Base-by-base conservation (phyloP, 2,797 vertebrate species). In the Falco berigora region DNA sequence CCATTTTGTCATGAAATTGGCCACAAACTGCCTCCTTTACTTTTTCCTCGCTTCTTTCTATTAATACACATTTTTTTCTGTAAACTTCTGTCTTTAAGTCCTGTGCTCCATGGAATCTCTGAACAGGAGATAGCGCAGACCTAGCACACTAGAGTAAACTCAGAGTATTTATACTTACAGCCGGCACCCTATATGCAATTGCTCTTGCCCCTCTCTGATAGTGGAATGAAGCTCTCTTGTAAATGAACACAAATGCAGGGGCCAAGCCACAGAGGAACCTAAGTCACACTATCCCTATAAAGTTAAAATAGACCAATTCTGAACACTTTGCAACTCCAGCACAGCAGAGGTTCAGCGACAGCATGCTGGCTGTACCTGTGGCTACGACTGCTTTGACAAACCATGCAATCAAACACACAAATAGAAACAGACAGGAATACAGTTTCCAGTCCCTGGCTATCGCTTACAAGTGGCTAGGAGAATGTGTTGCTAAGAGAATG, bases 401-500 rank as follows among this genome's bases (percentile, higher is more conserved):
- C 14, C 20, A 36, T 7, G 34, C 59, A 79, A 59, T 58, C 47
- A 75, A 72, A 84, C 30, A 46, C 40, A 81, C 49, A 61, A 92
- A 87, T 4, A 80, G 71, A 80, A 77, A 8, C 52, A 58, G 42
- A 77, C 2, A 73, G 91, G 27, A 82, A 74, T 42, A 76, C 49
- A 85, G 74, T 73, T 93, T 79, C 66, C 59, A 63, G 61, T 76
- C 92, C 66, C 88, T 94, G 69, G 88, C 92, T 93, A 73, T 90
- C 36, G 10, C 47, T 94, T 95, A 84, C 59, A 82, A 84, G 79
- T 2, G 2, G 66, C 38, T 66, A 90, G 59, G 85, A 94, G 91
- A 96, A 92, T 56, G 74, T 59, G 93, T 95, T 96, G 92, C 96
- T 94, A 94, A 91, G 91, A 89, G 89, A 92, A 95, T 66, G 92